Evolutionary conservation across 1,140 invertebrate species (phyloP), one percentile per base, ranked within the genome.

Genomic region (Drosophila kurseongensis): DNA sequence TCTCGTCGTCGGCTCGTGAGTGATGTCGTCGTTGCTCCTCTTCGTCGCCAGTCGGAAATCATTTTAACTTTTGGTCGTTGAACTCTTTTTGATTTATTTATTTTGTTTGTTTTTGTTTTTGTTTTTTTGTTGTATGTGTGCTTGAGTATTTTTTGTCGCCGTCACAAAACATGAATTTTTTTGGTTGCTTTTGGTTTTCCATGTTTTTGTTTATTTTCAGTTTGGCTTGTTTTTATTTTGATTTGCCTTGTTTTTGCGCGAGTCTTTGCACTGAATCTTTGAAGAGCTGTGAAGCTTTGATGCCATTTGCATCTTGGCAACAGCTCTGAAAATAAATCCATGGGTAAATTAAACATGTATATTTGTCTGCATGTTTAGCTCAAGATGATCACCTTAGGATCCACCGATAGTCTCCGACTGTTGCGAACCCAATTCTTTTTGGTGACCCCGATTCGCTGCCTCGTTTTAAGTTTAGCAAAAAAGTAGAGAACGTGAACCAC

Each of bases 1-100:
- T 38, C 44, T 29, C 42, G 42, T 42, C 57, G 48, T 42, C 57
- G 48, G 48, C 48, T 60, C 38, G 29, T 60, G 23, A 44, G 52
- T 40, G 76, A 69, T 77, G 38, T 77, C 36, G 73, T 29, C 45
- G 57, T 35, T 45, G 57, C 18, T 29, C 47, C 74, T 52, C 74
- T 58, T 50, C 58, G 40, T 57, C 67, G 66, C 52, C 51, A 52
- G 82, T 81, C 82, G 82, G 78, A 86, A 78, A 85, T 75, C 73
- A 81, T 81, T 85, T 85, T 48, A 80, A 74, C 84, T 89, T 89
- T 88, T 88, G 83, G 83, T 88, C 83, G 80, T 88, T 88, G 83
- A 88, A 88, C 83, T 85, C 82, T 72, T 89, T 88, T 89, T 88
- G 75, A 82, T 88, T 88, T 84, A 79, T 79, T 83, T 88, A 57